Base-by-base conservation (phyloP, 1,140 invertebrate genomes). In the Micrasema minimum region DNA sequence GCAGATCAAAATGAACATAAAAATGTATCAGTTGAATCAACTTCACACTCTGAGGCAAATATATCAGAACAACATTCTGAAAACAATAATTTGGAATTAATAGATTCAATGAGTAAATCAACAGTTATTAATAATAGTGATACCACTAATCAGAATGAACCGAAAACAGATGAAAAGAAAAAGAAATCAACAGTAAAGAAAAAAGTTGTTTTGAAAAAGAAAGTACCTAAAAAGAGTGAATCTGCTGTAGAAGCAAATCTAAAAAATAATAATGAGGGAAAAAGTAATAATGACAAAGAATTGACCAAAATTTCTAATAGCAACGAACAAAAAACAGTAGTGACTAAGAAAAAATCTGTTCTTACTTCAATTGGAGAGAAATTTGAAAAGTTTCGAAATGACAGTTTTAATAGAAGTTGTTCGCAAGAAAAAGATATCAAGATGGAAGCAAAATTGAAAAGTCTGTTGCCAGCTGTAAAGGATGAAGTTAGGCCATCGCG, bases 341-440 rank as follows among this genome's bases (percentile, higher is more conserved):
- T 80, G 59, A 80, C 81, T 66, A 84, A 84, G 76, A 87, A 87
- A 78, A 87, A 87, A 76, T 87, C 85, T 53, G 81, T 88, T 51
- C 78, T 88, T 55, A 86, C 87, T 75, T 85, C 88, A 0, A 86
- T 90, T 71, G 89, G 89, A 10, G 89, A 90, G 71, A 90, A 90
- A 78, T 84, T 90, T 77, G 88, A 90, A 77, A 90, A 89, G 78
- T 83, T 90, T 18, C 77, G 85, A 0, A 75, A 66, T 55, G 74
- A 75, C 76, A 80, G 77, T 72, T 83, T 80, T 46, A 81, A 77
- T 22, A 83, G 84, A 78, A 81, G 80, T 26, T 82, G 77, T 69
- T 81, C 82, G 20, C 81, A 82, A 35, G 80, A 83, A 73, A 85
- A 86, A 77, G 76, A 79, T 59, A 70, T 69, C 0, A 71, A 69